These are phyloP conservation scores for Melanotus villosus DNA, from an alignment of 2,888 invertebrate species.

Conservation along the genomic window DNA sequence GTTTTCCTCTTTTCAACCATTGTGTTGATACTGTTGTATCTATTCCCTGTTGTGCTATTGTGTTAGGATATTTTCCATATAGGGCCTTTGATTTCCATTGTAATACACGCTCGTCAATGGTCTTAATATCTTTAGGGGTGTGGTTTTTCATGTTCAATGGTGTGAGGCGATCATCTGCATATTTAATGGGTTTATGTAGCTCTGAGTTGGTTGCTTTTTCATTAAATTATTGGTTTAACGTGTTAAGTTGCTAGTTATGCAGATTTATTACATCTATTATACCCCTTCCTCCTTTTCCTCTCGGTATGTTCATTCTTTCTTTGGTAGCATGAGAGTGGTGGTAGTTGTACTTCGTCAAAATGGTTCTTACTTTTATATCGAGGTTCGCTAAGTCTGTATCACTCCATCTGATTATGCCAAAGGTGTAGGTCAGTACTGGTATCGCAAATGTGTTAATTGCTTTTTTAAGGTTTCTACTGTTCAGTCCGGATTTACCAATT, in stretches of 20 bases:
- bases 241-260: neutral
- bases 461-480: neutral
- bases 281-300: neutral
- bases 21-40: neutral
- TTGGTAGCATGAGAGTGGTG: neutral
- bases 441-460: neutral
- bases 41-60: too few species aligned
- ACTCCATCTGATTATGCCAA: neutral
- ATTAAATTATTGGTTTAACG: neutral
- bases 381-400: neutral
- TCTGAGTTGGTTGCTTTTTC: neutral
- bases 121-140: too few species aligned
- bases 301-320: neutral
- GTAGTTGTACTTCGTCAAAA: neutral
- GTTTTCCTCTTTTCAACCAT: neutral
- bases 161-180: neutral
- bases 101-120: too few species aligned
- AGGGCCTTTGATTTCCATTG: too few species aligned
- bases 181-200: neutral
- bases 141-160: too few species aligned
- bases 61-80: too few species aligned
- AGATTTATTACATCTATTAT: neutral
- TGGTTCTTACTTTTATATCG: neutral
- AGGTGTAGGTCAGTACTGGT: neutral
- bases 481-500: neutral